Percentiles rank a stretch among this genome's conserved stretches.
phyloP scores from a whole-genome alignment of 2,888 invertebrate species.

The Proisotoma minuta region DNA sequence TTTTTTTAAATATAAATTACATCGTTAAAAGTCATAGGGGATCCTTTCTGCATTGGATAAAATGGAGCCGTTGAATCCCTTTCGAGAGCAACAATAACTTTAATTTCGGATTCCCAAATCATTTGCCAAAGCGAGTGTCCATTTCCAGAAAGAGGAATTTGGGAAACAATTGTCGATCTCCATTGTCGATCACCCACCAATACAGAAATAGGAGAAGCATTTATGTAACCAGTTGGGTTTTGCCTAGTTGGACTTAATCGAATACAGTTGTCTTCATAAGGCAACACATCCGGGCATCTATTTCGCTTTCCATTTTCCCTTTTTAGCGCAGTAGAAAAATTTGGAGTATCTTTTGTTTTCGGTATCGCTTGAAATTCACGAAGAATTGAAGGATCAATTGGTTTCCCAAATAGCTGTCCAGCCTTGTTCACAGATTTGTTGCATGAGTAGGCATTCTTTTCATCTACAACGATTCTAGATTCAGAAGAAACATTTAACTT shows the following conservation, averaged over 20 bases:
- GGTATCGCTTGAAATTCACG: constrained; percentile 82
- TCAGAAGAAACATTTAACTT: too few relatives aligned
- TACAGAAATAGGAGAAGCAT: constrained; percentile 85
- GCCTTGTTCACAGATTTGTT: constrained; percentile 33
- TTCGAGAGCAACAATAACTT: constrained; percentile 72
- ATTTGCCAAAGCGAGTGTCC: constrained; percentile 76
- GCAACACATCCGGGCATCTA: constrained; percentile 68
- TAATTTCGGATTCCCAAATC: constrained; percentile 82
- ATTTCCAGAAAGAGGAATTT: constrained; percentile 62
- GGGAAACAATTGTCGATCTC: constrained; percentile 73
- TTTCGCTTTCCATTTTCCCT: constrained; percentile 61
- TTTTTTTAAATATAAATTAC: constrained; percentile 17
- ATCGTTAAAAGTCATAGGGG: constrained; percentile 48
- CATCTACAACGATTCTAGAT: too few relatives aligned
- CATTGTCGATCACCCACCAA: constrained; percentile 71
- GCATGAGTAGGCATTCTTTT: too few relatives aligned
- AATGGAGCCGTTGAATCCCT: constrained; percentile 49
- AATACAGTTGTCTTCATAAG: constrained; percentile 86
- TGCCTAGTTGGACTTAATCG: constrained; percentile 72
- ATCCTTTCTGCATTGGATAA: constrained; percentile 39
- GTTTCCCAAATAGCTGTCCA: constrained; percentile 48
- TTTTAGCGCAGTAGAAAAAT: constrained; percentile 66
- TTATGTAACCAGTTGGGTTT: constrained; percentile 85
- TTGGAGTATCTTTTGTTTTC: constrained; percentile 65
- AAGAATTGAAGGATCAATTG: constrained; percentile 51